phyloP scores from a whole-genome alignment of 2,797 vertebrate genomes.

The Sebastolobus alascanus region DNA sequence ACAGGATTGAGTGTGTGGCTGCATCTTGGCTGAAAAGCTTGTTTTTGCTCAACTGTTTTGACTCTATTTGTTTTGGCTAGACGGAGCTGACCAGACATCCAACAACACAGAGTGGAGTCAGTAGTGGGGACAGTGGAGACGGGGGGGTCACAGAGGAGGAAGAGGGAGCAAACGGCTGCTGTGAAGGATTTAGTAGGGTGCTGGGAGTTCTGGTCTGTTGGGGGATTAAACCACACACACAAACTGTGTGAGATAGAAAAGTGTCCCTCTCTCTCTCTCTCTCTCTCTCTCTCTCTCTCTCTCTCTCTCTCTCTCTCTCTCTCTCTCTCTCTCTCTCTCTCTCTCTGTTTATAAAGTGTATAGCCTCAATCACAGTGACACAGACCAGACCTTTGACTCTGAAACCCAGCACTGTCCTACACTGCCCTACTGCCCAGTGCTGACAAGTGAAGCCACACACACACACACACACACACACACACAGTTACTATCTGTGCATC shows the following conservation, averaged over 20 bases:
- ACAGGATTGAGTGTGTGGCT: conserved; percentile 6
- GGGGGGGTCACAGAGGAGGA: conserved; percentile 4
- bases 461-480: conserved; percentile 15
- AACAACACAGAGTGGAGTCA: conserved; percentile 43
- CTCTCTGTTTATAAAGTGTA: conserved; percentile 74
- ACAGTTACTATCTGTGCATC: conserved; percentile 53
- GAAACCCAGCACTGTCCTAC: conserved; percentile 47
- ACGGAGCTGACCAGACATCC: conserved; percentile 46
- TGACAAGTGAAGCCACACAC: conserved; percentile 26
- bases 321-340: conserved; percentile 58
- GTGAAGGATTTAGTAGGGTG: conserved; percentile 62
- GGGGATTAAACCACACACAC: conserved; percentile 44
- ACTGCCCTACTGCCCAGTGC: conserved; percentile 30
- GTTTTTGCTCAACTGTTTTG: conserved; percentile 48
- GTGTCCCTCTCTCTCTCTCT: conserved; percentile 54
- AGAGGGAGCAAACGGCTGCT: neutral
- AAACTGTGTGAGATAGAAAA: conserved; percentile 59
- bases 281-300: conserved; percentile 59
- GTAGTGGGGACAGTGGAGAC: conserved; percentile 6
- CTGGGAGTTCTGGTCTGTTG: conserved; percentile 43
- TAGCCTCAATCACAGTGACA: conserved; percentile 70
- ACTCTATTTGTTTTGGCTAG: conserved; percentile 66
- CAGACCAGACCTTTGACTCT: conserved; percentile 76
- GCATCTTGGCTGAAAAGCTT: conserved; percentile 32
- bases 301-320: conserved; percentile 56